Percentiles rank a stretch among this genome's conserved stretches.
These are phyloP conservation scores for Isoperla grammatica DNA, from an alignment of 2,888 invertebrate genomes.

Conservation along the genomic window DNA sequence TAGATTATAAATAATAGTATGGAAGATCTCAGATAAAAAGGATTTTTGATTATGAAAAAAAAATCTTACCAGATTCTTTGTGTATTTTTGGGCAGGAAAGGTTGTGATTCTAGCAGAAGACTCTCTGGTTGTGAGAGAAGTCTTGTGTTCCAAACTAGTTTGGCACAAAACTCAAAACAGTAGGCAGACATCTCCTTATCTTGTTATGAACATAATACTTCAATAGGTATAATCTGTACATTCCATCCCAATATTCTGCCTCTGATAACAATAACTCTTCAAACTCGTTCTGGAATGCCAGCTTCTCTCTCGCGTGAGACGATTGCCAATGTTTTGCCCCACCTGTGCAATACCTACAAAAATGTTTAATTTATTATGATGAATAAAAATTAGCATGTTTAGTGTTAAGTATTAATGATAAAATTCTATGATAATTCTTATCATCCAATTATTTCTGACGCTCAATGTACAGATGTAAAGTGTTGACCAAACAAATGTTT, in stretches of 20 bases:
- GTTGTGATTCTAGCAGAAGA: not conserved
- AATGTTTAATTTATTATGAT: constrained; percentile 22
- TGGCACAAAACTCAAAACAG: constrained; percentile 14
- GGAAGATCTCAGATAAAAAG: not conserved
- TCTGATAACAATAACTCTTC: constrained; percentile 21
- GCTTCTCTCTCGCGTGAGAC: constrained; percentile 22
- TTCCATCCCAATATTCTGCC: constrained; percentile 21
- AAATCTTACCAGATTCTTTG: not conserved
- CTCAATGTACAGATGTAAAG: constrained; percentile 33
- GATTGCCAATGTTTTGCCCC: constrained; percentile 28
- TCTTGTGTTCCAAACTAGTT: constrained; percentile 13
- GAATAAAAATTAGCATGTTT: constrained; percentile 26
- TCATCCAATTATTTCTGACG: constrained; percentile 28
- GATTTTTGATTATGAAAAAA: not conserved
- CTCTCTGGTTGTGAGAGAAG: not conserved
- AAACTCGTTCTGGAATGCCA: constrained; percentile 21
- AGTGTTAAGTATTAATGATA: constrained; percentile 24
- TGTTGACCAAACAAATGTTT: constrained; percentile 25
- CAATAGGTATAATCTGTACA: constrained; percentile 20
- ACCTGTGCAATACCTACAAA: constrained; percentile 29
- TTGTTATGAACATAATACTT: constrained; percentile 1
- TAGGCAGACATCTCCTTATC: constrained; percentile 13
- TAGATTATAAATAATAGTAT: too few relatives aligned
- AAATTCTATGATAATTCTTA: constrained; percentile 4
- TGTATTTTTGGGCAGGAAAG: not conserved